phyloP scores from a whole-genome alignment of 2,888 invertebrate genomes.

The Mimachlamys varia region DNA sequence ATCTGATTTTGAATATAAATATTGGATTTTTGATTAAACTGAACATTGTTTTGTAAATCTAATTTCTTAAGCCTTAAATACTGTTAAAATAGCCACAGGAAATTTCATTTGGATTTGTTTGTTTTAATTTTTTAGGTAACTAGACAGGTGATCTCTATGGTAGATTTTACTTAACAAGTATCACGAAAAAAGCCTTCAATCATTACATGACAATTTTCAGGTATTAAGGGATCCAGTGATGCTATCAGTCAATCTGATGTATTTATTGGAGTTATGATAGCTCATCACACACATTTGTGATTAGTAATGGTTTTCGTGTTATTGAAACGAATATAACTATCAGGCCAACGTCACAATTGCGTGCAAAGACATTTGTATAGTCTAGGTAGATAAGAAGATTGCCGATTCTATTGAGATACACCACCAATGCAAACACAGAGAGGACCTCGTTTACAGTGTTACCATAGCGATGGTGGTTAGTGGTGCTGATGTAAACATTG shows the following conservation, averaged over 20 bases:
- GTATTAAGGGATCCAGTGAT: neutral
- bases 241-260: neutral
- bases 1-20: too few species aligned
- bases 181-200: neutral
- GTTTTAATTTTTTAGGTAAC: too few species aligned
- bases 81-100: too few species aligned
- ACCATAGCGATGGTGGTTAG: neutral
- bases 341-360: slow-evolving; percentile 24
- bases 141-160: neutral
- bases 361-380: slow-evolving; percentile 31
- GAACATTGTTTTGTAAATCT: too few species aligned
- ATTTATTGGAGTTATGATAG: neutral
- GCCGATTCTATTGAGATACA: neutral
- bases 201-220: neutral
- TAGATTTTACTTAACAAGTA: neutral
- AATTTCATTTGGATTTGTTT: too few species aligned
- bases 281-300: neutral
- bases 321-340: neutral
- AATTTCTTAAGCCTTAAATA: too few species aligned
- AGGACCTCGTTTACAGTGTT: neutral
- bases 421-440: neutral
- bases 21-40: too few species aligned
- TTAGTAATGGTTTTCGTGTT: neutral
- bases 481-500: slow-evolving; percentile 22
- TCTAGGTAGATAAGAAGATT: slow-evolving; percentile 27